Base-by-base conservation (phyloP, 2,888 invertebrate species). In the Hyposoter didymator region DNA sequence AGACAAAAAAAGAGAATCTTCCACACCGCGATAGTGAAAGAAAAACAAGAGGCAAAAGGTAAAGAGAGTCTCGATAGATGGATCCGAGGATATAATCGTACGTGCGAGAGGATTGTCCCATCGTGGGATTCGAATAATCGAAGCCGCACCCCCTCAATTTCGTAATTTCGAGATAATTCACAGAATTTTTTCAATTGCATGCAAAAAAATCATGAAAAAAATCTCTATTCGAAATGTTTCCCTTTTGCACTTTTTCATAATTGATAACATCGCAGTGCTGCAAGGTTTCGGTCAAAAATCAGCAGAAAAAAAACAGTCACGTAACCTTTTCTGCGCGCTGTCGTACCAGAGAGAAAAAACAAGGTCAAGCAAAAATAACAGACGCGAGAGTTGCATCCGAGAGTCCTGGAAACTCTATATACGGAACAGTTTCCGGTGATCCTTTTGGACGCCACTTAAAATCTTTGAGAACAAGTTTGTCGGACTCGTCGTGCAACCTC, bases 391-490 rank as follows among this genome's bases (percentile, higher is more conserved):
- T 55, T 28, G 45, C 19, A 19, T 39, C 39, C 32, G 8, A 10
- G 47, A 76, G 52, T 55, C 70, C 39, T 28, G 55, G 39, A 59
- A 47, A 12, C 39, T 10, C 76, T n/a, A n/a, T n/a, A 39, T 64
- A 64, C 19, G 52, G 32, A 49, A 49, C 47, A 22, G 22, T 67
- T 78, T 78, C 66, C 52, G 14, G 32, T 66, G 22, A 28, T 52
- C 49, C 49, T 70, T 28, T 49, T 32, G 28, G 52, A 67, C n/a
- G 22, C 64, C n/a, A 45, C 59, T 59, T 75, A 66, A 74, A 73
- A 74, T 67, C 64, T 80, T 84, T 84, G 66, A 80, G 75, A 84
- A 84, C 74, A 80, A 80, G 62, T 84, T 84, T 69, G 35, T 45
- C 49, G 39, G 39, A 28, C 67, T 67, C 52, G 49, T 67, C 75